Evolutionary conservation across 1,140 invertebrate species (phyloP).

Genomic region (Whitmania pigra): DNA sequence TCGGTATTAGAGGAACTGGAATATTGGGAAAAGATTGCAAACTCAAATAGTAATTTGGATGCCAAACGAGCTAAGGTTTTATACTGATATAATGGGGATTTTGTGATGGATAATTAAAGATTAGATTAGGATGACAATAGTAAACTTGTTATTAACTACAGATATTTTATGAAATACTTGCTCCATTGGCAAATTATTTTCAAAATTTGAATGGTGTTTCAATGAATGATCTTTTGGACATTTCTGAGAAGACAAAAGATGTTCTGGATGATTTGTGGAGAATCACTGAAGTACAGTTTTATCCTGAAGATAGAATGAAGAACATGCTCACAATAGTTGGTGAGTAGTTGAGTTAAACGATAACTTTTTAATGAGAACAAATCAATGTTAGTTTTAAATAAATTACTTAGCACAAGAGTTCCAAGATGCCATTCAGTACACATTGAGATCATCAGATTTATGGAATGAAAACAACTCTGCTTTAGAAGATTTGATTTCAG

Average conservation of each 20-base stretch:
- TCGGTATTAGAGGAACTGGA: no score
- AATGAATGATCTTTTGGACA: background rate
- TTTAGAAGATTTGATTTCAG: background rate
- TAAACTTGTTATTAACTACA: background rate
- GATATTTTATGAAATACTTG: background rate
- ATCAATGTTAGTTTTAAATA: background rate
- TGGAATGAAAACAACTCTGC: background rate
- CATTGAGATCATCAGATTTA: background rate
- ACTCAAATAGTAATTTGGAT: no score
- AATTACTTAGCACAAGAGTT: background rate
- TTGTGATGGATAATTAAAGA: background rate
- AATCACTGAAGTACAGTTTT: background rate
- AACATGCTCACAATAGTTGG: background rate
- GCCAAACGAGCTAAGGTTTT: no score
- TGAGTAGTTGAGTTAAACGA: background rate
- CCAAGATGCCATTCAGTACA: background rate
- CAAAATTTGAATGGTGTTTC: background rate
- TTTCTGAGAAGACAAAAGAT: background rate
- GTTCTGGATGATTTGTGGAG: constrained; percentile 11
- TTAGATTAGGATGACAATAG: background rate
- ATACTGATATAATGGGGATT: background rate
- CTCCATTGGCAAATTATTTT: background rate
- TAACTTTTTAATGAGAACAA: background rate
- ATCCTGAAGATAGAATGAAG: constrained; percentile 7
- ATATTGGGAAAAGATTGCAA: no score